Evolutionary conservation across 2,113 vertebrate species (phyloP).

Genomic region (Pelobates fuscus): DNA sequence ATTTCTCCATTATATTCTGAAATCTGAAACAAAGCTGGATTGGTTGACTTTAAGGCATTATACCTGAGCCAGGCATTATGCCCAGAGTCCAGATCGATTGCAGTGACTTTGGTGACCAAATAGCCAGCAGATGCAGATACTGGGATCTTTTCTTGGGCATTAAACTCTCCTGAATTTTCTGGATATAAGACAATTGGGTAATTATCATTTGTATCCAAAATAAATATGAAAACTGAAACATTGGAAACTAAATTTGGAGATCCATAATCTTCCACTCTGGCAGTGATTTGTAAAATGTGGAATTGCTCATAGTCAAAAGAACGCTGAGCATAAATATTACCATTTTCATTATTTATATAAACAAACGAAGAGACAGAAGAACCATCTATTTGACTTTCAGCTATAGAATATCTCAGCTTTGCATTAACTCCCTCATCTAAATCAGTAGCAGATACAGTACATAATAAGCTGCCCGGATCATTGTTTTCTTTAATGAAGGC

Average conservation of each 20-base stretch:
- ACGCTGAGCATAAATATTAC: slow-evolving; percentile 58
- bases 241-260: slow-evolving; percentile 46
- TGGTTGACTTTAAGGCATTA: slow-evolving; percentile 60
- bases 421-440: slow-evolving; percentile 61
- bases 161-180: slow-evolving; percentile 49
- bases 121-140: slow-evolving; percentile 65
- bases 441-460: slow-evolving; percentile 54
- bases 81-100: slow-evolving; percentile 70
- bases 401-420: slow-evolving; percentile 71
- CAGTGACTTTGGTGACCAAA: slow-evolving; percentile 64
- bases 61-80: slow-evolving; percentile 71
- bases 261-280: slow-evolving; percentile 64
- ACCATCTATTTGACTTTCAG: slow-evolving; percentile 66
- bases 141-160: slow-evolving; percentile 62
- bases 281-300: slow-evolving; percentile 55
- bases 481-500: slow-evolving; percentile 72
- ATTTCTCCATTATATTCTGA: slow-evolving; percentile 66
- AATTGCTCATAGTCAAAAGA: slow-evolving; percentile 68
- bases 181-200: slow-evolving; percentile 65
- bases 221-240: slow-evolving; percentile 43
- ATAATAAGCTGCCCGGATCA: slow-evolving; percentile 43
- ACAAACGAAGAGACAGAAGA: slow-evolving; percentile 63
- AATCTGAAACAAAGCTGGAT: slow-evolving; percentile 62
- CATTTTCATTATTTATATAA: slow-evolving; percentile 60
- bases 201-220: slow-evolving; percentile 54